Base-by-base conservation (phyloP, 2,888 invertebrate species). In the Drosophila acutilabella region DNA sequence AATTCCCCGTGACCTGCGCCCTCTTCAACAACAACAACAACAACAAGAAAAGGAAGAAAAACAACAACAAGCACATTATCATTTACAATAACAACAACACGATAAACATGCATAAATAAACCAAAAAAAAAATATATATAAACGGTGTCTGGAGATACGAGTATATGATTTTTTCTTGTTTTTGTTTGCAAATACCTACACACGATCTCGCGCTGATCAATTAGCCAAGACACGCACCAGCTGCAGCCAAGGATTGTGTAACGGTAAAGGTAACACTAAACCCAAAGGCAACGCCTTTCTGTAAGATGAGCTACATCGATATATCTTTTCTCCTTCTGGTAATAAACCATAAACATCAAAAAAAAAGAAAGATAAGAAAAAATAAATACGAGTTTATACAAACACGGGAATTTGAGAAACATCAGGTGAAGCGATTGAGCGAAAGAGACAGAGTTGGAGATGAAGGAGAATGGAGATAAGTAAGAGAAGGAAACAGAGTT, bases 261-360 rank as follows among this genome's bases (percentile, higher is more conserved):
- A 78, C 79, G 79, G 76, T 77, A 77, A 78, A 74, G 79, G 76
- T 77, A 78, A 77, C 60, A 66, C 65, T 64, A 77, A 78, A 66
- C 74, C 64, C 64, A 72, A 75, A 61, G 61, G 78, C 74, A 67
- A 78, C 77, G 74, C 70, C 76, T 61, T 42, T 66, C 23, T 47
- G 57, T 57, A 57, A 57, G 57, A 38, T 47, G 57, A 57, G 36
- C 44, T 33, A 26, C 20, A 33, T 52, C 36, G 57, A 36, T 11
- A 33, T 13, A 11, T 44, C 10, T 40, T 57, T 26, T 42, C 42
- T 54, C 40, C 51, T 44, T 20, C 44, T 36, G 54, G 58, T 50
- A 42, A 59, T 65, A 65, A 59, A 61, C 61, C 59, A 59, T 54
- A 48, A 42, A 40, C 53, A 58, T 64, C 42, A 36, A 44, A 23